Base-by-base conservation (phyloP, 1,140 invertebrate genomes). In the Pogonognathellus flavescens region DNA sequence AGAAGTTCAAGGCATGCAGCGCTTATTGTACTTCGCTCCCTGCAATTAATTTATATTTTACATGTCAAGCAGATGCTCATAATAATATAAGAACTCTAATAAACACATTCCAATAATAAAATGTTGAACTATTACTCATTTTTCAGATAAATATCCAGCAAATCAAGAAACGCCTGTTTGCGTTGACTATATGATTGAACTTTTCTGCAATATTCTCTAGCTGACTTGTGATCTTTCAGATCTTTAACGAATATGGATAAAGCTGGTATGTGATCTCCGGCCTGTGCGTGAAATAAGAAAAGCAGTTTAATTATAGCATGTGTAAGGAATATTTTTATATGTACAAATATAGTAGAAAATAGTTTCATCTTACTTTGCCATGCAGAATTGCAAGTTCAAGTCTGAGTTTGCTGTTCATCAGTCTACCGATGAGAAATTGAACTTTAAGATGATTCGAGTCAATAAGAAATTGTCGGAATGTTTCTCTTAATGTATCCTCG, bases 201-300 rank as follows among this genome's bases (percentile, higher is more conserved):
- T 62, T 87, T 88, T 53, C 16, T 41, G 49, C 88, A 89, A 59
- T 89, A 89, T 22, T 87, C 86, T 8, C 86, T 60, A 13, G 88
- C 88, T 41, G 88, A 84, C 41, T 62, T 49, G 59, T 89, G 86
- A 83, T 89, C 88, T 22, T 89, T 60, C 8, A 89, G 60, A 52
- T 89, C 86, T 59, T 59, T 60, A 5, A 82, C 76, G 11, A 89
- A 85, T 0, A 89, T 84, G 31, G 53, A 50, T 5, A 89, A 66
- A 10, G 88, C 88, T 18, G 88, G 88, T 22, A n/a, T 66, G 72
- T 89, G 88, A 80, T 89, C 88, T 57, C 88, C 88, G 86, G 85
- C 85, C 88, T 88, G 25, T 52, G 72, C 80, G 14, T 18, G 52
- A 62, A 41, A 52, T 18, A 53, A 16, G 16, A 41, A 41, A 31